These are phyloP conservation scores for Holothuria glaberrima DNA, from an alignment of 35 echinoderm and acorn worm species.

Conservation along the genomic window DNA sequence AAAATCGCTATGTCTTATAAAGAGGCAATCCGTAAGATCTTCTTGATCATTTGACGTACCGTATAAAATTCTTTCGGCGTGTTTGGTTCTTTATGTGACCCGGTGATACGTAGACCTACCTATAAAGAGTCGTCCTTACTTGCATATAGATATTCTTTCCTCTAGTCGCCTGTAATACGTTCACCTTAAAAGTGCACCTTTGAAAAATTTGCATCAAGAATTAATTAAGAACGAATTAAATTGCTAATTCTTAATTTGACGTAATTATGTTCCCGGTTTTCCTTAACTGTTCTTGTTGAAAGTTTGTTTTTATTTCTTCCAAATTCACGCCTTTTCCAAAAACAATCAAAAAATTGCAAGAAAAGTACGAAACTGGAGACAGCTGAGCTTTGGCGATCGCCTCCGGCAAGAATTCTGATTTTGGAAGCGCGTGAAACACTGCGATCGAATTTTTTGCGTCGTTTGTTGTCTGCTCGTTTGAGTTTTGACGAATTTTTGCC, in stretches of 20 bases:
- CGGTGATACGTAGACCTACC: too few species aligned
- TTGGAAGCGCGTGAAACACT: constrained; percentile 53
- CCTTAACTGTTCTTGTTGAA: constrained; percentile 26
- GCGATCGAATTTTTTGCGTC: constrained; percentile 61
- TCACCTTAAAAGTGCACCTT: constrained; percentile 54
- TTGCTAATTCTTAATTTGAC: constrained; percentile 65
- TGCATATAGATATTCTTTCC: too few species aligned
- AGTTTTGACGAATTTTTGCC: constrained; percentile 60
- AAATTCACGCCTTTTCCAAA: constrained; percentile 59
- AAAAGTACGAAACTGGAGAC: constrained; percentile 48
- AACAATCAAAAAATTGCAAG: constrained; percentile 55
- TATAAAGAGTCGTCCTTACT: too few species aligned
- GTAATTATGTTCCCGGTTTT: constrained; percentile 48
- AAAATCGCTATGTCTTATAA: too few species aligned
- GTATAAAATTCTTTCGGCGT: too few species aligned
- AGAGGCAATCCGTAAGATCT: too few species aligned
- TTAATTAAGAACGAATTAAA: constrained; percentile 60
- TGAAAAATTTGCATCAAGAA: constrained; percentile 47
- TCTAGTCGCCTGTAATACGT: neutral
- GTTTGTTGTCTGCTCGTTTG: constrained; percentile 42
- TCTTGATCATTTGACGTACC: too few species aligned
- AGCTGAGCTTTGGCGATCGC: constrained; percentile 49
- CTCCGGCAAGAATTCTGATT: constrained; percentile 56
- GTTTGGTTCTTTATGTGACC: too few species aligned
- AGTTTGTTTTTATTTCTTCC: constrained; percentile 50